Evolutionary conservation across 2,113 vertebrate genomes (phyloP).

Genomic region (Oxyura jamaicensis): DNA sequence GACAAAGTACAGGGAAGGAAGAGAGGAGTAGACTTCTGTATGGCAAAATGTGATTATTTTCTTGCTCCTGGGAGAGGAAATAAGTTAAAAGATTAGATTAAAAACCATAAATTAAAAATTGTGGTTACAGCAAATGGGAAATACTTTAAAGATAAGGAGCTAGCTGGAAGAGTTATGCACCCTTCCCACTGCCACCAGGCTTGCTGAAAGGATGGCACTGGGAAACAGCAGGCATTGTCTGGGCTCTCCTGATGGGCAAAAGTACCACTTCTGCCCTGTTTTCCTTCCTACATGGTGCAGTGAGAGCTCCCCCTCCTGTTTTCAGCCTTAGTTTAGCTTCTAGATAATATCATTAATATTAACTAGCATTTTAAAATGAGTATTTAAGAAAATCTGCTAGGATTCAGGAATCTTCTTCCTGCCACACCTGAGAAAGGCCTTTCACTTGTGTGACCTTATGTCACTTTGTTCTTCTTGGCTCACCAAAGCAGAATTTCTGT

Average conservation of each 20-base stretch:
- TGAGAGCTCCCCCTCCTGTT: constrained; percentile 47
- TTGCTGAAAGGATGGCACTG: neutral
- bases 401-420: neutral
- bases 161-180: neutral
- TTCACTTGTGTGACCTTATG: neutral
- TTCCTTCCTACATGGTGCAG: neutral
- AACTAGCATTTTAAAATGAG: neutral
- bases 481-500: neutral
- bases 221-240: neutral
- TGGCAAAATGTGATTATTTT: neutral
- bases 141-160: neutral
- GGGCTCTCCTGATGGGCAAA: neutral
- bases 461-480: neutral
- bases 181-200: neutral
- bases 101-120: neutral
- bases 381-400: neutral
- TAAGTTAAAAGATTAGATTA: neutral
- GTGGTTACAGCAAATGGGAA: neutral
- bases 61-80: neutral
- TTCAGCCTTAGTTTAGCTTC: neutral
- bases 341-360: neutral
- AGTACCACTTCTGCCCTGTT: neutral
- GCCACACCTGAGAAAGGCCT: neutral
- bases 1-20: neutral
- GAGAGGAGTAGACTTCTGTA: neutral